These are phyloP conservation scores for Zoroaster sp. DNA, from an alignment of 53 echinoderm and acorn worm species.

Conservation along the genomic window DNA sequence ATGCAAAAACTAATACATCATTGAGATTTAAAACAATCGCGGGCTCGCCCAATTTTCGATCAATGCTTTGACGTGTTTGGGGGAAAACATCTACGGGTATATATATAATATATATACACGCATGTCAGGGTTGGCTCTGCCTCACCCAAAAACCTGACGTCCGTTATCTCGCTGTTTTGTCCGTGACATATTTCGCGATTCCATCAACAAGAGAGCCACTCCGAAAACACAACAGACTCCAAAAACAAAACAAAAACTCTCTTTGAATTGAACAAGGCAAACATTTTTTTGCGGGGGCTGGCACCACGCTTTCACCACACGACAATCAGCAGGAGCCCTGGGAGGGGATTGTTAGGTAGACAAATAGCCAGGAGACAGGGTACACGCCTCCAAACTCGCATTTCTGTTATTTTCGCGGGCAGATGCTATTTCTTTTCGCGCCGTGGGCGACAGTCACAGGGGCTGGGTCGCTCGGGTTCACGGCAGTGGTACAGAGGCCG, in stretches of 20 bases:
- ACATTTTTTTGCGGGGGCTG: background rate
- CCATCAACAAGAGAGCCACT: background rate
- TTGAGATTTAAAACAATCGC: too few relatives aligned
- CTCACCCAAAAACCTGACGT: too few relatives aligned
- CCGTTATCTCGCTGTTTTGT: too few relatives aligned
- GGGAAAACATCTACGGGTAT: too few relatives aligned
- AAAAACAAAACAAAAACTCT: background rate
- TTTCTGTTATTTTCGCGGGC: slow-evolving; percentile 9
- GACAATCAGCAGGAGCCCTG: slow-evolving; percentile 8
- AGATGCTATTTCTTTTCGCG: background rate
- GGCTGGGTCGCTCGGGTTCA: background rate
- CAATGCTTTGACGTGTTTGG: too few relatives aligned
- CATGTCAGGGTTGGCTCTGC: too few relatives aligned
- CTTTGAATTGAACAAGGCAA: background rate
- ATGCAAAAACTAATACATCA: too few relatives aligned
- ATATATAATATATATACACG: too few relatives aligned
- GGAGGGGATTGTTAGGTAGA: background rate
- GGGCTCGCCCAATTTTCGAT: too few relatives aligned
- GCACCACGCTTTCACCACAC: slow-evolving; percentile 1
- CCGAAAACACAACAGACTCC: background rate
- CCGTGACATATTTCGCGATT: too few relatives aligned
- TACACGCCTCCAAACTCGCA: slow-evolving; percentile 11
- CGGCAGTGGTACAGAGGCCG: background rate
- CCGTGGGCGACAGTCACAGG: slow-evolving; percentile 26
- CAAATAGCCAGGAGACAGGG: slow-evolving; percentile 38